Evolutionary conservation across 2,113 vertebrate species (phyloP).

Genomic region (Callorhinus ursinus): DNA sequence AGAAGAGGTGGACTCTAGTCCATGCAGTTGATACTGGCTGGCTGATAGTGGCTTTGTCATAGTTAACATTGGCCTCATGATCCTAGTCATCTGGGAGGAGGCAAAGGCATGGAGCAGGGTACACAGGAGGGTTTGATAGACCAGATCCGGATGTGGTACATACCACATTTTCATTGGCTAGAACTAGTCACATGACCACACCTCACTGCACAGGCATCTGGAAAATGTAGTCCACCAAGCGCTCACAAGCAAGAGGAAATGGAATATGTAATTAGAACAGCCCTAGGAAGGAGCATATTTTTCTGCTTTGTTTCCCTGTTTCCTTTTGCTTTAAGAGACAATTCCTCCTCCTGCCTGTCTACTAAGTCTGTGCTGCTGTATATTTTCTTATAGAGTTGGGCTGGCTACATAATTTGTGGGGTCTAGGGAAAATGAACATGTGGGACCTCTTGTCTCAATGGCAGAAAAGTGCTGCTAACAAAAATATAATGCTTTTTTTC

Average conservation of each 20-base stretch:
- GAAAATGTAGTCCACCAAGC: neutral
- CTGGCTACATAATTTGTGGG: neutral
- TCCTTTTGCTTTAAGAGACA: neutral
- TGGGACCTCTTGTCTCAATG: neutral
- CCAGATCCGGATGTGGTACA: neutral
- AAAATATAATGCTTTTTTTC: neutral
- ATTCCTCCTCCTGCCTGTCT: neutral
- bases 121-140: neutral
- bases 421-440: neutral
- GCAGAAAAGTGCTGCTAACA: neutral
- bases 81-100: neutral
- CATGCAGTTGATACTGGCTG: neutral
- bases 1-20: neutral
- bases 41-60: neutral
- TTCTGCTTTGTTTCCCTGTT: neutral
- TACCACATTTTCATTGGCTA: neutral
- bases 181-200: neutral
- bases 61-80: neutral
- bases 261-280: neutral
- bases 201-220: neutral
- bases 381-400: accelerated
- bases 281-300: neutral
- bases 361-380: accelerated
- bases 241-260: neutral
- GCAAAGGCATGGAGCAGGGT: accelerated